Evolutionary conservation across 2,888 invertebrate genomes (phyloP), one percentile per base, ranked within the genome.

Genomic region (Meta bourneti): DNA sequence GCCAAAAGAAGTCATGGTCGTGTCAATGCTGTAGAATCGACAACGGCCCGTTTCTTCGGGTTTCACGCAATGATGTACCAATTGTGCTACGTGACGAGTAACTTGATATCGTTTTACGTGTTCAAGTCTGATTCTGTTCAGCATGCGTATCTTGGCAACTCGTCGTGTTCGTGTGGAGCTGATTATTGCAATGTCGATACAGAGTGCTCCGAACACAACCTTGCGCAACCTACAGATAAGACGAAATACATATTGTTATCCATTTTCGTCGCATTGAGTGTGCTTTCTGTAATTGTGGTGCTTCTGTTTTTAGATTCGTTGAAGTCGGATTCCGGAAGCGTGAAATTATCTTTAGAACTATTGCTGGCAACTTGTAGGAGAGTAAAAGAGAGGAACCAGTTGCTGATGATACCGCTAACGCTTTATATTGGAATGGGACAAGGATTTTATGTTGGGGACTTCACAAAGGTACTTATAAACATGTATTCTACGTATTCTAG

Each of bases 61-160:
- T 98, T 99, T 96, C 99, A 99, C 97, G 99, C 99, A 96, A 96
- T 99, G 94, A 98, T 99, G 93, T 99, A 99, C 97, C 99, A 99
- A 95, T 97, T 98, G 16, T 98, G 98, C 94, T 98, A 98, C 95
- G 96, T 99, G 80, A 98, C 98, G 97, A 99, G 99, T 94, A 99
- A 99, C 95, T 96, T 99, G 93, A 97, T 98, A 94, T 98, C 98
- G n/a, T 98, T 98, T 7, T 92, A 93, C 20, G 94, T 94, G 16
- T 93, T 95, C 7, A 93, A 93, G 8, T 93, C 93, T 7, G 75
- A 84, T 34, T n/a, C 13, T 0, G 48, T 19, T 1, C 48, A 11
- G 9, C 11, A 69, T 13, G 49, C 16, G 7, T n/a, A 81, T n/a
- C 11, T 11, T 5, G 11, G 7, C 6, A 72, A 61, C 19, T 70